phyloP scores from a whole-genome alignment of 1,140 invertebrate species.

The Amyelois transitella region DNA sequence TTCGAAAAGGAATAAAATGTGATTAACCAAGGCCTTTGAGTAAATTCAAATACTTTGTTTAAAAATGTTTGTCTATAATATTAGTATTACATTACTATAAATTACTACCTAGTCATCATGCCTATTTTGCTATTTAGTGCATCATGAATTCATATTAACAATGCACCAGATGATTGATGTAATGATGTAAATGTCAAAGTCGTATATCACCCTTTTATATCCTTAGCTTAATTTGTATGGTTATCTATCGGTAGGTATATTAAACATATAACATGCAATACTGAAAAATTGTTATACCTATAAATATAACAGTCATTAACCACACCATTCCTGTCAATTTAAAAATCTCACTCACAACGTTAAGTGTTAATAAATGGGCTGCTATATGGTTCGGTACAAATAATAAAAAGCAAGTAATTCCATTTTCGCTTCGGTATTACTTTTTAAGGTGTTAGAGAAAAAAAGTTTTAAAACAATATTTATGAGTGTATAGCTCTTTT shows the following conservation, averaged over 20 bases:
- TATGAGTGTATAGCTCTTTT: not conserved
- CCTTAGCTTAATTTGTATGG: not conserved
- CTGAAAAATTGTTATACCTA: not conserved
- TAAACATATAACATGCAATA: conserved; percentile 7
- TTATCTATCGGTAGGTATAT: not conserved
- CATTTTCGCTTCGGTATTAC: too few relatives aligned
- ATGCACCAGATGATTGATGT: not conserved
- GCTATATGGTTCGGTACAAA: not conserved
- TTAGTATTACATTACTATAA: too few relatives aligned
- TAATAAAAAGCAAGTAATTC: too few relatives aligned
- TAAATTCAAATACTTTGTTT: too few relatives aligned
- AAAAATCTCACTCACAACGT: conserved; percentile 4
- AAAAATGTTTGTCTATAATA: too few relatives aligned
- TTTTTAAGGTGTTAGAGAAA: too few relatives aligned
- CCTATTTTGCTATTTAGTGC: not conserved
- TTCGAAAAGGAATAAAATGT: too few relatives aligned
- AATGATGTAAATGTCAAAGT: conserved; percentile 6
- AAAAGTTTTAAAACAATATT: not conserved
- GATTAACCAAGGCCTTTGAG: too few relatives aligned
- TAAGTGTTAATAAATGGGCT: not conserved
- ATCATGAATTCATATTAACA: not conserved
- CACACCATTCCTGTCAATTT: not conserved
- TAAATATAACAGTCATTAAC: not conserved
- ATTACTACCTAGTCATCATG: not conserved
- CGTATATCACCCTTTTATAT: not conserved